Evolutionary conservation across 2,797 vertebrate genomes (phyloP), one percentile per base, ranked within the genome.

Genomic region (Gadopsis bispinosus): DNA sequence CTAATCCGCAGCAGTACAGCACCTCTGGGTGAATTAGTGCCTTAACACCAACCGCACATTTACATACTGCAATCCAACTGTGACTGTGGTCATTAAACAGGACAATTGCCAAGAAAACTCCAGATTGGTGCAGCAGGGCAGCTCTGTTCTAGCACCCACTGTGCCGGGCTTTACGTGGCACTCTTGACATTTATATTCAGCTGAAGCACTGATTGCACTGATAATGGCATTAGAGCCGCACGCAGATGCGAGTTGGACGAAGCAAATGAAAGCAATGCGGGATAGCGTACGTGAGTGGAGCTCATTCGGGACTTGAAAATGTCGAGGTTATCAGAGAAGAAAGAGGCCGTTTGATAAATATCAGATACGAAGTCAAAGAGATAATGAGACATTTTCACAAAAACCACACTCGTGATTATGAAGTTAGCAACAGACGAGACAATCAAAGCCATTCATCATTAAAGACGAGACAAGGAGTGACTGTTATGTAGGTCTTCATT

Each of bases 161-260:
- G 76, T 37, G 84, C 41, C 4, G 16, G 26, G 78, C 53, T 86
- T 81, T 75, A 66, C 83, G 60, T 22, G 74, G 31, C 1, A 9
- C 86, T 89, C 81, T 90, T 90, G 90, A 91, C 86, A 93, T 93
- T 91, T 89, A 48, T 79, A 73, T 83, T 79, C 66, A 67, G 48
- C 83, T 26, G 54, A 80, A 82, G 56, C 39, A 3, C 75, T 88
- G 89, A 91, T 89, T 90, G 82, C 76, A 80, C 26, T 26, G 83
- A 79, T 83, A 87, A 91, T 68, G 72, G n/a, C 53, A 55, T 64
- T 62, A 59, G 22, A 69, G 68, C 65, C 77, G 62, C 74, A 83
- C 22, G 63, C 83, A 75, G 80, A 75, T 59, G 54, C 12, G 7
- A 82, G 60, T 73, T 72, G 81, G 80, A 77, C 79, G 69, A 66